Evolutionary conservation across 1,140 invertebrate genomes (phyloP).

Genomic region (Zaprionus davidi): DNA sequence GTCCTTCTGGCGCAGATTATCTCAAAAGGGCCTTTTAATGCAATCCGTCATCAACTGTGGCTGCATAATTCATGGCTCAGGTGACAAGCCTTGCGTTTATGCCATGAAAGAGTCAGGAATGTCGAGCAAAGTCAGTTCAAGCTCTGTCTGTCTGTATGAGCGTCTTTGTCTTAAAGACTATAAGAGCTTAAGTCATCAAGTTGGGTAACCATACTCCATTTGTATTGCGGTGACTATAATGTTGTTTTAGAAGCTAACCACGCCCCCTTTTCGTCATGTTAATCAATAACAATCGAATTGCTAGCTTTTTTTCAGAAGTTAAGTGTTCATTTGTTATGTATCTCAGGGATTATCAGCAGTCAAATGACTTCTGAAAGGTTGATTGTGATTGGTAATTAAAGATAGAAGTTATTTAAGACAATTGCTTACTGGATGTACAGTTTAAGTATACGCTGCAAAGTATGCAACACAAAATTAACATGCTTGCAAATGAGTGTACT

Average conservation of each 20-base stretch:
- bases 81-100: neutral
- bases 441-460: no score
- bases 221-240: neutral
- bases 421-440: no score
- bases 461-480: no score
- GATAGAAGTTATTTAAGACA: no score
- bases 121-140: no score
- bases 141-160: neutral
- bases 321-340: neutral
- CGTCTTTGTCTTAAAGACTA: neutral
- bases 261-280: no score
- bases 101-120: neutral
- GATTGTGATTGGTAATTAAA: no score
- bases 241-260: neutral
- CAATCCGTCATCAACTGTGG: neutral
- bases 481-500: no score
- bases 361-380: no score
- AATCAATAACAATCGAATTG: neutral
- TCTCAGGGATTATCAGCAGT: no score
- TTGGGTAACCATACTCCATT: neutral
- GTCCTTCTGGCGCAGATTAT: slow-evolving; percentile 1
- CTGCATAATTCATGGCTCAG: slow-evolving; percentile 6
- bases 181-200: neutral
- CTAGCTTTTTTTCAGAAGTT: neutral
- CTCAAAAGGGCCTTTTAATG: slow-evolving; percentile 10